A percentile compares a stretch with the other conserved stretches of the same genome.
phyloP scores from a whole-genome alignment of 1,140 invertebrate genomes.

The Drosophila saltans region DNA sequence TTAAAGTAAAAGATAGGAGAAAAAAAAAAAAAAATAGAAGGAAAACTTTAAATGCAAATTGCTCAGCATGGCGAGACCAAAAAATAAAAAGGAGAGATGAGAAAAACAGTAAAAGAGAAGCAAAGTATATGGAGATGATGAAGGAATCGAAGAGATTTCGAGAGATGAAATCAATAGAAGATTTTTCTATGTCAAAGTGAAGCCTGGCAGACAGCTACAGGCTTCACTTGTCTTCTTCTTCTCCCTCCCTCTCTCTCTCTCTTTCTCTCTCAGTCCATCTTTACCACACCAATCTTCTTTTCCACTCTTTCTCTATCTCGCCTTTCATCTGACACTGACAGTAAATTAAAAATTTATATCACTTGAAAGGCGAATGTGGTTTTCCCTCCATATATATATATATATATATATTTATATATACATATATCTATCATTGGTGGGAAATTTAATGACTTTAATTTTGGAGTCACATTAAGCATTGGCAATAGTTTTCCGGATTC shows the following conservation, averaged over 20 bases:
- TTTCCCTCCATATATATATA: neutral
- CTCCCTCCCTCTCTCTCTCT: neutral
- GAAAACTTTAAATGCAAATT: conserved; percentile 76
- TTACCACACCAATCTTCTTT: too few relatives aligned
- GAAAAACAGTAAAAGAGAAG: neutral
- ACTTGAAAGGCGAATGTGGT: conserved; percentile 49
- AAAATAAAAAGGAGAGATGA: neutral
- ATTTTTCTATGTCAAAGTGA: conserved; percentile 78
- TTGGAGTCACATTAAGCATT: conserved; percentile 27
- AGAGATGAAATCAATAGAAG: conserved; percentile 67
- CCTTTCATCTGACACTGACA: conserved; percentile 33
- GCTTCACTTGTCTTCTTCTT: conserved; percentile 11
- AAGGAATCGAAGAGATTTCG: conserved; percentile 1
- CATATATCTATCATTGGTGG: neutral
- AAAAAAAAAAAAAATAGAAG: conserved; percentile 9
- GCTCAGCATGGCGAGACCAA: conserved; percentile 38
- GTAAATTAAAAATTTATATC: conserved; percentile 74
- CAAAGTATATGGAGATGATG: conserved; percentile 3
- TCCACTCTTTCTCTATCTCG: neutral
- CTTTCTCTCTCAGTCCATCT: too few relatives aligned
- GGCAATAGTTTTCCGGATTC: conserved; percentile 29
- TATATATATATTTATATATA: neutral
- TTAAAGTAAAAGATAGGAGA: conserved; percentile 58
- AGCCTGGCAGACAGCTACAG: conserved; percentile 26
- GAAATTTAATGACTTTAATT: conserved; percentile 30